Evolutionary conservation across 2,113 vertebrate species (phyloP), one percentile per base, ranked within the genome.

Genomic region (Dasypus novemcinctus): DNA sequence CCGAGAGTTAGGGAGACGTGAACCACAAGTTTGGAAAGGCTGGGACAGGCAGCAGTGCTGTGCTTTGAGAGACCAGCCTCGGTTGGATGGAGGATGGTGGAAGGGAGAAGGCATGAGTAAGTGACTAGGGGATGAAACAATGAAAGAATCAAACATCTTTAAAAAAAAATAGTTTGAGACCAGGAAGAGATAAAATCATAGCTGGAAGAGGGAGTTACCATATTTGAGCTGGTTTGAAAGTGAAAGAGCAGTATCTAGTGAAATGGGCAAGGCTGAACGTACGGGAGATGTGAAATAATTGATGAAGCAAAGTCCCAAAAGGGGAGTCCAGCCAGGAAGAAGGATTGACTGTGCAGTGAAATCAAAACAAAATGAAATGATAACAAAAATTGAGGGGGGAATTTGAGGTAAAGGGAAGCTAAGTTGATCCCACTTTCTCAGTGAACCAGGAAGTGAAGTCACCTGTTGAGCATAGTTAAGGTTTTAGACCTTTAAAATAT

Each of bases 1-100:
- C 31, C 25, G 20, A 4, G 52, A 61, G 68, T 2, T 1, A 18
- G 7, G 14, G 36, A 54, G 38, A 38, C 36, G 74, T 20, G 57
- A 31, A 13, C 17, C 43, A 0, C 49, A 10, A 0, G 0, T 66
- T 4, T 10, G 21, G 64, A 71, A 31, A 54, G 38, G 18, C 36
- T 36, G 49, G 38, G 78, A 43, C 57, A 66, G 46, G 38, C n/a
- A 31, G n/a, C 4, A 0, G 14, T 1, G 11, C 3, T 5, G 20
- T 4, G 23, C 38, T 72, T 36, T 31, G 36, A 33, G 66, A 86
- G 66, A 46, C 57, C 18, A 49, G 13, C 23, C 21, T 27, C 25
- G 0, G 23, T 41, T 43, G 72, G 49, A 5, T 5, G 29, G 76
- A 41, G 10, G 13, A 21, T 0, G 64, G 52, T 0, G 5, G 57